Conservation (phyloP, 2,113 vertebrate genomes). For the Oryzias curvinotus region DNA sequence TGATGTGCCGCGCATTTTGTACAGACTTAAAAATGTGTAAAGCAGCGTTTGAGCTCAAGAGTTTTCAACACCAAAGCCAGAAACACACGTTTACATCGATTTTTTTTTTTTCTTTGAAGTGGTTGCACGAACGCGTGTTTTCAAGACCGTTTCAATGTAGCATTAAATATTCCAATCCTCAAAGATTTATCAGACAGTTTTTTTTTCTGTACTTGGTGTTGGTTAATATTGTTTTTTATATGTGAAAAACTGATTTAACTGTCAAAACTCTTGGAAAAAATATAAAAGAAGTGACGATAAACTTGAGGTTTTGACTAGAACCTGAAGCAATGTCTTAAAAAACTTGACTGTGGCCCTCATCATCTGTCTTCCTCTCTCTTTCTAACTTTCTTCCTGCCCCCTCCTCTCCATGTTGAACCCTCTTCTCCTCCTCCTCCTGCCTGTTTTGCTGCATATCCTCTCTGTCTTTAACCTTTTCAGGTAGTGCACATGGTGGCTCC, state of each 20-base stretch:
- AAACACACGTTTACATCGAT: no score
- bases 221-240: not conserved
- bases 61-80: no score
- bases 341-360: conserved; percentile 40
- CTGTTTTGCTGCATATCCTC: conserved; percentile 35
- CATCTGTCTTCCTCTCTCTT: conserved; percentile 30
- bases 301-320: conserved; percentile 29
- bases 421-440: conserved; percentile 29
- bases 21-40: no score
- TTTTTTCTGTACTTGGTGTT: not conserved
- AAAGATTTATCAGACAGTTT: no score
- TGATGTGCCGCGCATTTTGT: no score
- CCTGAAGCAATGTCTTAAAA: conserved; percentile 23
- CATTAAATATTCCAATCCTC: no score
- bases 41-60: no score
- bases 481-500: conserved; percentile 53
- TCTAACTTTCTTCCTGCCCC: conserved; percentile 46
- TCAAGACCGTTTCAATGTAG: no score
- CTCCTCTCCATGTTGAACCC: conserved; percentile 30
- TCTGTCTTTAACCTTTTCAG: conserved; percentile 42
- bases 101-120: no score
- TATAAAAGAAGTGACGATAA: conserved; percentile 7
- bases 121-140: no score
- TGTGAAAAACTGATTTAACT: not conserved
- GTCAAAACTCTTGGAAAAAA: not conserved